phyloP scores from a whole-genome alignment of 2,888 invertebrate genomes.

The Eubasilissa splendida region DNA sequence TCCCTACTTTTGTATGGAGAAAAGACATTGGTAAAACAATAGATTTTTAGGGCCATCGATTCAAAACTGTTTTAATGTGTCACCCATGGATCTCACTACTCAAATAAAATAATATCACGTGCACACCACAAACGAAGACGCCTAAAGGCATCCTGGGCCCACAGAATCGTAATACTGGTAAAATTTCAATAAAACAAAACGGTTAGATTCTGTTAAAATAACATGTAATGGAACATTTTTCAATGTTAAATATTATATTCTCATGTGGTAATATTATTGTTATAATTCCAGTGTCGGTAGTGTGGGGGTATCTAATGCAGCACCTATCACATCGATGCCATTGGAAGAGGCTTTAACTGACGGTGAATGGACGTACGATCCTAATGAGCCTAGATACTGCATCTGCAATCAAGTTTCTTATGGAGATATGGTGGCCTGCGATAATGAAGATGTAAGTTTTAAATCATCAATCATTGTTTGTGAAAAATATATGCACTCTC shows the following conservation, averaged over 20 bases:
- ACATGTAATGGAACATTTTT: background rate
- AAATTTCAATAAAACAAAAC: too few relatives aligned
- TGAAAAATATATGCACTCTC: slow-evolving; percentile 8
- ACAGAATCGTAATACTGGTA: too few relatives aligned
- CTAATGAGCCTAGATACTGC: slow-evolving; percentile 95
- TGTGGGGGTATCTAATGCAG: slow-evolving; percentile 55
- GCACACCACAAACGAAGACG: too few relatives aligned
- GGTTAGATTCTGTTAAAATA: background rate
- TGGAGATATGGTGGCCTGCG: slow-evolving; percentile 99
- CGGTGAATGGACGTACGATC: slow-evolving; percentile 94
- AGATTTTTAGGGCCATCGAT: too few relatives aligned
- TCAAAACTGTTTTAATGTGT: too few relatives aligned
- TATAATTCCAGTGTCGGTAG: slow-evolving; percentile 53
- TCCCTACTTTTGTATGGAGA: too few relatives aligned
- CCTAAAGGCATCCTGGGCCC: too few relatives aligned
- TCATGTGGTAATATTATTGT: too few relatives aligned
- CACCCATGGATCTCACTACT: too few relatives aligned
- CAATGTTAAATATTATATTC: background rate
- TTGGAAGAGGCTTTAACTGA: slow-evolving; percentile 70
- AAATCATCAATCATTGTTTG: slow-evolving; percentile 6
- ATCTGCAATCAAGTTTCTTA: slow-evolving; percentile 98
- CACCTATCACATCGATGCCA: slow-evolving; percentile 63
- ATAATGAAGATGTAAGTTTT: slow-evolving; percentile 91
- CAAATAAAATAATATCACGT: too few relatives aligned
- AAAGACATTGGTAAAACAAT: too few relatives aligned